Base-by-base conservation (phyloP, 1,140 invertebrate genomes). In the Scaptomyza pallida region DNA sequence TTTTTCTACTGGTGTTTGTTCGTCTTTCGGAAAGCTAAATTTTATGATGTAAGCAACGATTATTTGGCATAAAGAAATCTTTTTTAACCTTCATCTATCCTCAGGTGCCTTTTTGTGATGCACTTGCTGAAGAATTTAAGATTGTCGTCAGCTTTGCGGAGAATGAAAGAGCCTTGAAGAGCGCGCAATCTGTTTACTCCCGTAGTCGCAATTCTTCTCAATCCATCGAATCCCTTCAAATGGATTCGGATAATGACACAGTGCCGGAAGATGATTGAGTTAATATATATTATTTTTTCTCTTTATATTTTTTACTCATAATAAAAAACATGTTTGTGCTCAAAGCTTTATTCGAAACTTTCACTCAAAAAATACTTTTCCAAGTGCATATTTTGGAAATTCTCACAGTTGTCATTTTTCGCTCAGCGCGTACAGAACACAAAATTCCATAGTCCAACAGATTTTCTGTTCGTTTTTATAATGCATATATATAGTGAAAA, bases 111-210 rank as follows among this genome's bases (percentile, higher is more conserved):
- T 95, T 96, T 69, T 93, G 93, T 63, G 91, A 93, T 61, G 95
- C 95, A 69, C 77, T 97, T 1, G 90, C 92, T 16, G 94, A 95
- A 78, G 96, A 97, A 85, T 80, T 96, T 4, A 94, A 94, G 80
- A 96, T 97, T 77, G 94, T 95, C 5, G 60, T 90, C 17, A 75
- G 68, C 33, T 85, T 91, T 57, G 54, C 72, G 17, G 83, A 89
- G 23, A 90, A 90, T 37, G 89, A 88, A 43, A 69, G 86, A 0
- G 54, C 57, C 5, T 50, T 91, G 10, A 90, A 89, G 44, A 90
- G 86, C 37, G 82, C 86, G 3, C 76, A 81, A 23, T 91, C 89
- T 0, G 81, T 91, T 0, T 91, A 91, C 45, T 91, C 89, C 0
- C 81, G 79, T 15, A 91, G 89, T 52, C 78, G 89, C 5, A 90